phyloP scores from a whole-genome alignment of 2,888 invertebrate genomes.

The Orchestes rusci region DNA sequence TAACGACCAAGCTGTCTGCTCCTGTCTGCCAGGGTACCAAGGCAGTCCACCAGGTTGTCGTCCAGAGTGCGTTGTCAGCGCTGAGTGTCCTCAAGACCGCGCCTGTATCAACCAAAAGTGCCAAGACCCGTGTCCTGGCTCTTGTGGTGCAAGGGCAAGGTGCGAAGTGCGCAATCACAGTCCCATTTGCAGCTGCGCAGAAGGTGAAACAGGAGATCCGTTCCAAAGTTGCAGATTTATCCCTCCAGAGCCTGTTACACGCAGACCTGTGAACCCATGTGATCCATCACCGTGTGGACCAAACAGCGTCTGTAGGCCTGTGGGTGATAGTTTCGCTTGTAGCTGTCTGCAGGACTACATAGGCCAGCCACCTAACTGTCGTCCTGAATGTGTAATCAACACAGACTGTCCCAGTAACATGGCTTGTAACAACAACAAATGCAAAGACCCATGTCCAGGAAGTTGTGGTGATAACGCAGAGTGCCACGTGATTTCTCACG shows the following conservation, averaged over 20 bases:
- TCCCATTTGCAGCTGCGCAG: conserved; percentile 50
- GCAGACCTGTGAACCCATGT: conserved; percentile 52
- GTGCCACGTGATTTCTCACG: conserved; percentile 71
- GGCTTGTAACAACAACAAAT: conserved; percentile 75
- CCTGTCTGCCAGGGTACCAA: conserved; percentile 47
- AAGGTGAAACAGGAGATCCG: conserved; percentile 66
- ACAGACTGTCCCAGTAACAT: conserved; percentile 70
- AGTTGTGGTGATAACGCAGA: conserved; percentile 75
- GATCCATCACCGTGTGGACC: conserved; percentile 76
- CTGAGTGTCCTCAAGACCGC: conserved; percentile 47
- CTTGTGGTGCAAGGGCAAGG: conserved; percentile 48
- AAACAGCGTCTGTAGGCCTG: conserved; percentile 63
- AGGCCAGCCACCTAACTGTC: conserved; percentile 73
- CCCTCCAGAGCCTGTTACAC: conserved; percentile 41
- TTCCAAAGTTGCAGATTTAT: conserved; percentile 65
- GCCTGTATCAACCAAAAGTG: conserved; percentile 51
- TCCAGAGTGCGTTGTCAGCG: conserved; percentile 49
- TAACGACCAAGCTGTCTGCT: conserved; percentile 47
- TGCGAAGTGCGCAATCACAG: conserved; percentile 51
- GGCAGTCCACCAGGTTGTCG: conserved; percentile 51
- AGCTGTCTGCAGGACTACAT: conserved; percentile 70
- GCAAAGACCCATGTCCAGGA: conserved; percentile 74
- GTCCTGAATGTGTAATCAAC: conserved; percentile 77
- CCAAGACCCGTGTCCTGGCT: conserved; percentile 50
- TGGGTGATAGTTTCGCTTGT: conserved; percentile 63